phyloP scores from a whole-genome alignment of 2,888 invertebrate genomes.

The Gerris lacustris region DNA sequence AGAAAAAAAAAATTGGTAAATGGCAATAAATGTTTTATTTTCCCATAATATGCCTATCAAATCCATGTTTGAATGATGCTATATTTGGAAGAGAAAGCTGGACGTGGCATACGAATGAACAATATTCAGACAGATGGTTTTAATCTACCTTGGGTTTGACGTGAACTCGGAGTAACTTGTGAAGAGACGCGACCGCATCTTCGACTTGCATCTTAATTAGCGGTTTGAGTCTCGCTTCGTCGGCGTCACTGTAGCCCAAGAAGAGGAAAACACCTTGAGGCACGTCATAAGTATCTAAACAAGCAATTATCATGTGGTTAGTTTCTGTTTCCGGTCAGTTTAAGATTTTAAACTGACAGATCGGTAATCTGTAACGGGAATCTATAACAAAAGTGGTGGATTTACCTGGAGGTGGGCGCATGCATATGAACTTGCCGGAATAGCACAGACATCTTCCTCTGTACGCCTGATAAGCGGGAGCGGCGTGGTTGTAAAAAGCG shows the following conservation, averaged over 20 bases:
- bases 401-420: slow-evolving; percentile 64
- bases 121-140: too few relatives aligned
- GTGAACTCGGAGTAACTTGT: slow-evolving; percentile 50
- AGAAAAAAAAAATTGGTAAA: too few relatives aligned
- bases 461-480: slow-evolving; percentile 80
- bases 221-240: slow-evolving; percentile 67
- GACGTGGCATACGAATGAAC: too few relatives aligned
- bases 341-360: too few relatives aligned
- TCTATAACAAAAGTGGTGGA: slow-evolving; percentile 3
- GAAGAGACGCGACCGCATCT: slow-evolving; percentile 69
- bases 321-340: not conserved
- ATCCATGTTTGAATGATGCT: too few relatives aligned
- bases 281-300: slow-evolving; percentile 57
- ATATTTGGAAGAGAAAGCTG: too few relatives aligned
- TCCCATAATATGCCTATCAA: too few relatives aligned
- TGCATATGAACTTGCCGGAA: slow-evolving; percentile 82
- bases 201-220: slow-evolving; percentile 74
- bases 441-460: slow-evolving; percentile 81
- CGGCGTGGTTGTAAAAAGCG: slow-evolving; percentile 80
- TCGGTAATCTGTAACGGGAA: not conserved
- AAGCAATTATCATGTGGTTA: slow-evolving; percentile 2
- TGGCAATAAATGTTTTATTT: too few relatives aligned
- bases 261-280: slow-evolving; percentile 78
- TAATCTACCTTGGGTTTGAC: slow-evolving; percentile 28
- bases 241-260: slow-evolving; percentile 80